These are phyloP conservation scores for Watsonalla cultraria DNA, from an alignment of 2,888 invertebrate species.

Conservation along the genomic window DNA sequence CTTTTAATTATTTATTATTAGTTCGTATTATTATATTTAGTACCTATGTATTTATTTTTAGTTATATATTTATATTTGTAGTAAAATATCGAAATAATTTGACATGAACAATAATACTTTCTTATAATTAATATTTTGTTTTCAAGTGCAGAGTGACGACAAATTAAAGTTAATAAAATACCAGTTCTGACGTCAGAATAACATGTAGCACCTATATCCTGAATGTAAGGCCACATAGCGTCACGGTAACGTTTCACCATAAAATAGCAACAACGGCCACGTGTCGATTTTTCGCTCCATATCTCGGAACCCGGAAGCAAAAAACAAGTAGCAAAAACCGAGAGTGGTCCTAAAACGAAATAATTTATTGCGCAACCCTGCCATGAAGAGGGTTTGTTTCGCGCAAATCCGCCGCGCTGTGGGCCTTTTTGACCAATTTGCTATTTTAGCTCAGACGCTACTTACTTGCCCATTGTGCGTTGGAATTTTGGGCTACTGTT, in stretches of 20 bases:
- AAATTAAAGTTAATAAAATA: no score
- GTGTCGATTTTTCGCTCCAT: constrained; percentile 53
- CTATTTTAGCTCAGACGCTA: constrained; percentile 35
- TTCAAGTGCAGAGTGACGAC: no score
- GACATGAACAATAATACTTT: no score
- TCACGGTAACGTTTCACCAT: constrained; percentile 10
- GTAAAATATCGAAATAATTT: no score
- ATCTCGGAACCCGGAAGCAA: constrained; percentile 46
- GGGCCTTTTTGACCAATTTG: constrained; percentile 32
- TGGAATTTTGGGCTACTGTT: constrained; percentile 10
- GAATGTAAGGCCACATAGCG: constrained; percentile 1
- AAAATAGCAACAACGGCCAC: constrained; percentile 47
- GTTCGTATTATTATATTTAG: no score
- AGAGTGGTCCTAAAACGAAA: constrained; percentile 54
- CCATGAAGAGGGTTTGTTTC: constrained; percentile 43
- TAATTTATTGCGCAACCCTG: constrained; percentile 56
- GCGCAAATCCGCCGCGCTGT: constrained; percentile 18
- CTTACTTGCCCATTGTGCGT: constrained; percentile 27
- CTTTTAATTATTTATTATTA: no score
- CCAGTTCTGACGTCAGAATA: no score
- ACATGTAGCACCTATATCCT: no score
- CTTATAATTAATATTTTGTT: no score
- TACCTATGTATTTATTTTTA: no score
- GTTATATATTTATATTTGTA: no score
- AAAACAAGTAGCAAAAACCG: constrained; percentile 62